Evolutionary conservation across 1,140 invertebrate species (phyloP).

Genomic region (Penaeus japonicus): DNA sequence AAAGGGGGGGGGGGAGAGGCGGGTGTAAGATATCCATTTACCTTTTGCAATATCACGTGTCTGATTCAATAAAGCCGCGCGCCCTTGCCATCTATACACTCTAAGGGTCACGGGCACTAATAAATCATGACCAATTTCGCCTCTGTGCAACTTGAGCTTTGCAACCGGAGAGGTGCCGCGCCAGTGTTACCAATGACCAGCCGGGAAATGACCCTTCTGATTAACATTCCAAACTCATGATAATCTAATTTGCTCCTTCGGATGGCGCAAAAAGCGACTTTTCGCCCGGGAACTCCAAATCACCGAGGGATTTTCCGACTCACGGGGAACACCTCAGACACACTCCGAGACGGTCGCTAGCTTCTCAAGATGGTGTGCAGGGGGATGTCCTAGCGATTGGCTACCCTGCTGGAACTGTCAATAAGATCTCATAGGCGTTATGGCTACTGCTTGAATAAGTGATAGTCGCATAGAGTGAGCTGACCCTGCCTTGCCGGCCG

Average conservation of each 20-base stretch:
- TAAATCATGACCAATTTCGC: too few species aligned
- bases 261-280: too few species aligned
- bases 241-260: too few species aligned
- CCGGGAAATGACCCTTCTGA: too few species aligned
- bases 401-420: conserved; percentile 13
- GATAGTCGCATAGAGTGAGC: neutral
- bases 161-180: too few species aligned
- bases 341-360: neutral
- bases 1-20: neutral
- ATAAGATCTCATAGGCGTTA: conserved; percentile 35
- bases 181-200: too few species aligned
- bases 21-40: neutral
- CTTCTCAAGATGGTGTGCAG: neutral
- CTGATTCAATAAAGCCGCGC: neutral
- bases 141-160: too few species aligned
- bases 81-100: neutral
- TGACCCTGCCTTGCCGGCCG: too few species aligned
- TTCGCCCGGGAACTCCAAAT: too few species aligned
- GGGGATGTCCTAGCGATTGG: neutral
- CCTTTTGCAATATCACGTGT: neutral
- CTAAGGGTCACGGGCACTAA: too few species aligned
- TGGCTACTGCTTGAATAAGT: conserved; percentile 31
- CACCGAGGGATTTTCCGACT: too few species aligned
- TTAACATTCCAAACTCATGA: too few species aligned
- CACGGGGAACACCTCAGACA: neutral